phyloP scores from a whole-genome alignment of 2,888 invertebrate species.

The Cheilosia impressa region DNA sequence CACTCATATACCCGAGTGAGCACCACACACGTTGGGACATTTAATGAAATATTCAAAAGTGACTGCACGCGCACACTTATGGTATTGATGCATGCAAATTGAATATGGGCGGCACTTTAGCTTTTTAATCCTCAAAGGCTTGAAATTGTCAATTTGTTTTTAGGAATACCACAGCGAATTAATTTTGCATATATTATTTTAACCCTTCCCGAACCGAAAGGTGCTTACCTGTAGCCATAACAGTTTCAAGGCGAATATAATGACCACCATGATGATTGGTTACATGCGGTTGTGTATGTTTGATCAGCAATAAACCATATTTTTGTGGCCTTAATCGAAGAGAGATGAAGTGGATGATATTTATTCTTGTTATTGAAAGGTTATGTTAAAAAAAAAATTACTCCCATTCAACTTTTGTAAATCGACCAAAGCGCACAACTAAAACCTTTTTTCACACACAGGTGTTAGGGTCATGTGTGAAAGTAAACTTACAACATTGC shows the following conservation, averaged over 20 bases:
- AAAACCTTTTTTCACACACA: too few relatives aligned
- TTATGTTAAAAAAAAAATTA: too few relatives aligned
- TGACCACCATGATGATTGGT: constrained; percentile 63
- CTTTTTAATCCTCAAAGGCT: constrained; percentile 72
- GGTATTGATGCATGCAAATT: constrained; percentile 72
- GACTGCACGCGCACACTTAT: constrained; percentile 38
- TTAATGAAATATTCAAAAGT: constrained; percentile 67
- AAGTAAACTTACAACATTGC: too few relatives aligned
- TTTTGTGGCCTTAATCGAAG: background rate
- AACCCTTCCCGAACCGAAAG: background rate
- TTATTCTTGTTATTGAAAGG: too few relatives aligned
- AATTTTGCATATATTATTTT: constrained; percentile 66
- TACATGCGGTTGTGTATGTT: constrained; percentile 23
- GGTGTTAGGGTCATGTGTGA: too few relatives aligned
- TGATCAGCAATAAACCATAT: background rate
- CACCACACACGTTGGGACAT: constrained; percentile 12
- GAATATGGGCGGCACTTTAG: constrained; percentile 66
- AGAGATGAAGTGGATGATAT: background rate
- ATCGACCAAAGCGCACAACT: too few relatives aligned
- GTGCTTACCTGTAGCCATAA: background rate
- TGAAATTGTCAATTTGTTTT: constrained; percentile 72
- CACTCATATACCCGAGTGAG: constrained; percentile 14
- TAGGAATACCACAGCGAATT: constrained; percentile 63
- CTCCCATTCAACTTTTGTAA: too few relatives aligned
- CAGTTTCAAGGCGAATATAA: constrained; percentile 10